Percentiles rank a stretch among this genome's conserved stretches.
These are phyloP conservation scores for Biston stratarius DNA, from an alignment of 2,888 invertebrate genomes.

Conservation along the genomic window DNA sequence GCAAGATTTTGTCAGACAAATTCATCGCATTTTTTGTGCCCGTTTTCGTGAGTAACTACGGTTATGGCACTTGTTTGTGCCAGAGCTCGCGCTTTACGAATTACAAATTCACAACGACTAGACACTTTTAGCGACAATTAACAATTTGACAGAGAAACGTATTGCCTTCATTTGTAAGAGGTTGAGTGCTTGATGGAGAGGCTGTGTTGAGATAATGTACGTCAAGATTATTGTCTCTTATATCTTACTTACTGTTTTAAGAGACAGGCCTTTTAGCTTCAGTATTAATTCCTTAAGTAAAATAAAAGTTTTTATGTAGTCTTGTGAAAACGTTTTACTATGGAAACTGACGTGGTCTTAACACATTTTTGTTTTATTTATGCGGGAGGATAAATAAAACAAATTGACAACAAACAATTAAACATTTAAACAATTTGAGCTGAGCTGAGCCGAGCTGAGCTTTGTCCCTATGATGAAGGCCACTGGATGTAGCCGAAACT, in stretches of 20 bases:
- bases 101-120: constrained; percentile 54
- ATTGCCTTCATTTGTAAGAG: constrained; percentile 45
- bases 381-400: no score
- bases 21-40: no score
- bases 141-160: constrained; percentile 53
- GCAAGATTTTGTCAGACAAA: no score
- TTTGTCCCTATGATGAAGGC: no score
- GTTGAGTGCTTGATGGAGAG: constrained; percentile 14
- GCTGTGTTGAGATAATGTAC: constrained; percentile 19
- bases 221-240: constrained; percentile 7
- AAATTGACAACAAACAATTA: no score
- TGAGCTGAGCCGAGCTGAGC: no score
- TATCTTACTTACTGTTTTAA: constrained; percentile 1
- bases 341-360: no score
- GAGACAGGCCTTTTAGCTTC: constrained; percentile 5
- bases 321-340: background rate
- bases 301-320: background rate
- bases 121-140: constrained; percentile 55
- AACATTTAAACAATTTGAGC: no score
- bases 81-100: constrained; percentile 38
- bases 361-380: no score
- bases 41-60: background rate
- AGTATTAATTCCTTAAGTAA: background rate
- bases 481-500: no score
- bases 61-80: background rate